Percentiles rank a stretch among this genome's conserved stretches.
Conservation (phyloP, 2,113 vertebrate species). For the Grallaria varia region DNA sequence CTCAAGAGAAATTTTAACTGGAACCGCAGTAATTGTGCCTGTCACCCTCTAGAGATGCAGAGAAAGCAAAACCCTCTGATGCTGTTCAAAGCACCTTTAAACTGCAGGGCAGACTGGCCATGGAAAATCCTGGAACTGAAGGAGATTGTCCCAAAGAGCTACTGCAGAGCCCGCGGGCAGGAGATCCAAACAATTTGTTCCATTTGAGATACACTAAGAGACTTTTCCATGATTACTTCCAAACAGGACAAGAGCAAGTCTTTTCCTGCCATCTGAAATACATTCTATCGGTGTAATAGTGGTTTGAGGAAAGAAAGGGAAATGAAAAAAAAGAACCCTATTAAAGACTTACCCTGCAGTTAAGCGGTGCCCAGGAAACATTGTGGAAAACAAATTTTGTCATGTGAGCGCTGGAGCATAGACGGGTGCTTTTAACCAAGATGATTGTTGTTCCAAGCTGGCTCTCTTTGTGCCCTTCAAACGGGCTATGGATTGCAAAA, state of each 20-base stretch:
- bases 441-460: not conserved
- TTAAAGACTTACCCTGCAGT: not conserved
- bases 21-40: not conserved
- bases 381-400: not conserved
- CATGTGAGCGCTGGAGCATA: not conserved
- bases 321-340: not conserved
- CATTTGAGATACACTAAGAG: slow-evolving; percentile 21
- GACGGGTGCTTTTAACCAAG: not conserved
- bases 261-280: slow-evolving; percentile 42
- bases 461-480: slow-evolving; percentile 2
- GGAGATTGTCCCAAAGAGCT: not conserved
- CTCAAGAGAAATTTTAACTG: not conserved
- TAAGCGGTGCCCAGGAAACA: not conserved
- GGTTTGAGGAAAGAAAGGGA: not conserved
- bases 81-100: not conserved
- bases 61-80: not conserved
- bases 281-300: not conserved
- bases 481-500: not conserved
- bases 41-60: not conserved
- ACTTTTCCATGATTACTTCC: slow-evolving; percentile 29
- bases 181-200: not conserved
- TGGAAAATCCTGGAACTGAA: not conserved
- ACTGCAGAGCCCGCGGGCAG: not conserved
- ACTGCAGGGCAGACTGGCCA: not conserved
- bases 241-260: slow-evolving; percentile 19